Percentiles rank a stretch among this genome's conserved stretches.
Evolutionary conservation across 1,140 invertebrate species (phyloP).

Genomic region (Bombus breviceps): DNA sequence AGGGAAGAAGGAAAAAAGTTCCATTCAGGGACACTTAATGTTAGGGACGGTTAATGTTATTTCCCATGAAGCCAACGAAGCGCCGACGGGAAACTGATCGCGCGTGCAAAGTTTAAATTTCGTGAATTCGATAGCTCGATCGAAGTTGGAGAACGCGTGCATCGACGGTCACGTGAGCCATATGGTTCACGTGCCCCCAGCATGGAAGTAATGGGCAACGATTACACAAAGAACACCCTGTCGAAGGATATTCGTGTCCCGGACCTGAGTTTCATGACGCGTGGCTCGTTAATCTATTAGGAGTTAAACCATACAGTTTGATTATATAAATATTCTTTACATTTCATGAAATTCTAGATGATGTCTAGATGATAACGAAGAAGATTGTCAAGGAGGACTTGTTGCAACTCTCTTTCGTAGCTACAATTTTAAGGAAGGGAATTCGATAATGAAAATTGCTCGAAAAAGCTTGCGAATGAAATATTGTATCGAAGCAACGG

Average conservation of each 20-base stretch:
- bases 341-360: no score
- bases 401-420: no score
- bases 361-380: no score
- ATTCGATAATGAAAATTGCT: no score
- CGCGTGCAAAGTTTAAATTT: slow-evolving; percentile 76
- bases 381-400: no score
- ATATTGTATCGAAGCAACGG: no score
- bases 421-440: rapidly evolving
- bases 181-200: slow-evolving; percentile 80
- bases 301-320: no score
- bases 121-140: slow-evolving; percentile 76
- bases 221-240: slow-evolving; percentile 75
- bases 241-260: slow-evolving; percentile 29
- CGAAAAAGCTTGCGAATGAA: no score
- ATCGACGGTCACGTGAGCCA: slow-evolving; percentile 67
- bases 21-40: slow-evolving; percentile 1
- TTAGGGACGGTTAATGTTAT: slow-evolving; percentile 58
- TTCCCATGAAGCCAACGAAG: slow-evolving; percentile 72
- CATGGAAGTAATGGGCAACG: slow-evolving; percentile 79
- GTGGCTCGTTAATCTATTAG: no score
- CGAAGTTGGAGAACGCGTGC: slow-evolving; percentile 48
- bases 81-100: slow-evolving; percentile 66
- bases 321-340: no score
- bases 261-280: not conserved
- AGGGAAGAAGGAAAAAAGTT: not conserved